phyloP scores from a whole-genome alignment of 2,113 vertebrate species.

The Xiphias gladius region DNA sequence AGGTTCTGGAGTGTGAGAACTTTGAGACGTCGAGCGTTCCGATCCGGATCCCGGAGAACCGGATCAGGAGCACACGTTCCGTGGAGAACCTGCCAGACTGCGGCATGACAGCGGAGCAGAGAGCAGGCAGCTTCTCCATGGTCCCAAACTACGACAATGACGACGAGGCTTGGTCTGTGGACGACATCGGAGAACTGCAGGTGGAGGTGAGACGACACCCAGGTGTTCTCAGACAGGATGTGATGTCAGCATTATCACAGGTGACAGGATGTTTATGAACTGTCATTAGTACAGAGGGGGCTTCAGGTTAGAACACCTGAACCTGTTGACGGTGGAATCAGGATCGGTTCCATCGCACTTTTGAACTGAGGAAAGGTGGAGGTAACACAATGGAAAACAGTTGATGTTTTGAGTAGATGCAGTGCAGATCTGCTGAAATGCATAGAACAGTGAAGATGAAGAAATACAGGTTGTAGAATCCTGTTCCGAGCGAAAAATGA shows the following conservation, averaged over 20 bases:
- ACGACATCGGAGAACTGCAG: constrained; percentile 95
- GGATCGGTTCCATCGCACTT: no score
- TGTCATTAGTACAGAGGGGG: no score
- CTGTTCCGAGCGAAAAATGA: no score
- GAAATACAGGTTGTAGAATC: no score
- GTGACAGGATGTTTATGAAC: neutral
- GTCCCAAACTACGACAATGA: constrained; percentile 97
- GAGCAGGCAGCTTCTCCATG: constrained; percentile 90
- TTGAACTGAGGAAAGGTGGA: no score
- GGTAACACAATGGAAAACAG: no score
- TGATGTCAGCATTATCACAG: neutral
- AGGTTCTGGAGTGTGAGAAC: constrained; percentile 96
- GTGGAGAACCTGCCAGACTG: constrained; percentile 96
- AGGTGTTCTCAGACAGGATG: neutral
- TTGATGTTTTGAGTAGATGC: no score
- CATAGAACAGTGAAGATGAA: no score
- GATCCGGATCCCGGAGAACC: constrained; percentile 92
- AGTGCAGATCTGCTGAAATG: no score
- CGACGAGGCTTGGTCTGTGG: constrained; percentile 96
- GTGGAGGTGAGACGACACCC: constrained; percentile 89
- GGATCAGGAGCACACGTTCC: constrained; percentile 94
- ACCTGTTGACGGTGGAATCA: no score
- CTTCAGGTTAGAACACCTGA: no score
- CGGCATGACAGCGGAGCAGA: constrained; percentile 89
- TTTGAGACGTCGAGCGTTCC: constrained; percentile 94